A percentile compares a stretch with the other conserved stretches of the same genome.
These are phyloP conservation scores for Sylvia atricapilla DNA, from an alignment of 2,113 vertebrate genomes.

Conservation along the genomic window DNA sequence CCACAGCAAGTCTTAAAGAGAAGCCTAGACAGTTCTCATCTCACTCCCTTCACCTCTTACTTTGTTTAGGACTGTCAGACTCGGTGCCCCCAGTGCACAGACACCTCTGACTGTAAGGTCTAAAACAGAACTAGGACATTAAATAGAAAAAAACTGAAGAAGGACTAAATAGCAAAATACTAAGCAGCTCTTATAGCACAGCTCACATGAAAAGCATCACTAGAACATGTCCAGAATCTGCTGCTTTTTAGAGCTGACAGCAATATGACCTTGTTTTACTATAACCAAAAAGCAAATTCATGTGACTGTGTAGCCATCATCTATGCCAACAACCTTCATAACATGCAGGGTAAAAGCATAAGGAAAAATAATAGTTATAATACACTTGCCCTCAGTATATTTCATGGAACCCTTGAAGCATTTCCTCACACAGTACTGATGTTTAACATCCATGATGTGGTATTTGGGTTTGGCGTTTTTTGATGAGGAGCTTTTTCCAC, in stretches of 20 bases:
- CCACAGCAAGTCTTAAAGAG: background rate
- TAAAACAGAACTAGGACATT: background rate
- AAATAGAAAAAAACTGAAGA: background rate
- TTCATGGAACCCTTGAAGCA: background rate
- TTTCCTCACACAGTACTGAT: background rate
- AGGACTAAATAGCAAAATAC: background rate
- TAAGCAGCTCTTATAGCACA: background rate
- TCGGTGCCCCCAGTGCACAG: rapidly evolving
- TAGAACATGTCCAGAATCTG: background rate
- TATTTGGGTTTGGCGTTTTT: background rate
- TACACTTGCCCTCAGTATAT: background rate
- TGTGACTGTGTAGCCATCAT: background rate
- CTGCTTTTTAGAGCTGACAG: rapidly evolving
- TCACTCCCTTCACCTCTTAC: background rate
- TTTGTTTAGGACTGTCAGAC: background rate
- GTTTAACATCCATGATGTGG: background rate
- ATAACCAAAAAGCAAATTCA: background rate
- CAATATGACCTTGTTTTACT: background rate
- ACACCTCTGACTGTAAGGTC: background rate
- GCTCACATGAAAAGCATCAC: background rate
- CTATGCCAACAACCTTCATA: background rate
- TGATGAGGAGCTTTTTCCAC: background rate
- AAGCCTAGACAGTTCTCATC: background rate
- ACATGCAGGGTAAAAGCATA: background rate
- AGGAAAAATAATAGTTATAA: background rate